A percentile compares a stretch with the other conserved stretches of the same genome.
phyloP scores from a whole-genome alignment of 2,113 vertebrate species.

The Megalops atlanticus region DNA sequence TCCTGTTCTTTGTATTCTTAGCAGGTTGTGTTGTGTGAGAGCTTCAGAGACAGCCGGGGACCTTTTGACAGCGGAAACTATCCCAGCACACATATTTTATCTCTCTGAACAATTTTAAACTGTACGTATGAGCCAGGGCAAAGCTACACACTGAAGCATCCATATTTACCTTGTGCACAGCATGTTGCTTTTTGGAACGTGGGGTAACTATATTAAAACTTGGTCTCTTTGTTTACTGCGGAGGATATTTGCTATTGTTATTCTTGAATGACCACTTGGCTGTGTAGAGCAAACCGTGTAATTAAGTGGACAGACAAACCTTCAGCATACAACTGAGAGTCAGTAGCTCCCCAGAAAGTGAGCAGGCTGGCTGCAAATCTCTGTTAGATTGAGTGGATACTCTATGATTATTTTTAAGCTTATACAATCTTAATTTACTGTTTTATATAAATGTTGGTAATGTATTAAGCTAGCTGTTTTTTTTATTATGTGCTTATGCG shows the following conservation, averaged over 20 bases:
- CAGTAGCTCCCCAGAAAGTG: neutral
- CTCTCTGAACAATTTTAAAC: neutral
- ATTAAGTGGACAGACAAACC: neutral
- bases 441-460: too few species aligned
- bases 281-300: neutral
- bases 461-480: too few species aligned
- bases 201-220: neutral
- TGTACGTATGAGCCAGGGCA: neutral
- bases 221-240: neutral
- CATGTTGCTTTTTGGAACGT: neutral
- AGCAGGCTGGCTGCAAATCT: neutral
- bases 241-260: neutral
- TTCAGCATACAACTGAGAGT: neutral
- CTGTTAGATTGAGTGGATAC: too few species aligned
- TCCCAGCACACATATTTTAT: neutral
- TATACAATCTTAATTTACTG: too few species aligned
- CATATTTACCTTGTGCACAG: neutral
- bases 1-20: constrained; percentile 40
- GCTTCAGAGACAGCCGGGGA: constrained; percentile 18
- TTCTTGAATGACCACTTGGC: neutral
- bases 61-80: neutral
- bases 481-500: too few species aligned
- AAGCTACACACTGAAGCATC: neutral
- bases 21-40: constrained; percentile 24
- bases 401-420: too few species aligned